phyloP scores from a whole-genome alignment of 2,113 vertebrate genomes.

The Camelus dromedarius region DNA sequence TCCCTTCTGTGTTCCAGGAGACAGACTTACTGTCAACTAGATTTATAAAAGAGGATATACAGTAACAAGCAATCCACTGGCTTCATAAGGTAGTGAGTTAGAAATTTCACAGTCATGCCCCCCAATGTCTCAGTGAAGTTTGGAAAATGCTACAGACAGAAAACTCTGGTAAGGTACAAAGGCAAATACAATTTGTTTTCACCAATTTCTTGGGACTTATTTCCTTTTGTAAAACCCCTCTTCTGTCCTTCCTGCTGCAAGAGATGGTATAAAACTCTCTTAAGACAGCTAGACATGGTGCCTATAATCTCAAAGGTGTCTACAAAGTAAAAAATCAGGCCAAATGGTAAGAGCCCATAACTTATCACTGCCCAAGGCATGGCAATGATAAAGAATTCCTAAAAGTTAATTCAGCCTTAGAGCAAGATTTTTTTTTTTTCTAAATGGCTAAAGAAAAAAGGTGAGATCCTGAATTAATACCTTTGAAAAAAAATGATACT shows the following conservation, averaged over 20 bases:
- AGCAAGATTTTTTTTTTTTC: neutral
- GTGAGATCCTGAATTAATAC: neutral
- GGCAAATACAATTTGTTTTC: constrained; percentile 40
- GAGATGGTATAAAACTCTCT: constrained; percentile 29
- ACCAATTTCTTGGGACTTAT: constrained; percentile 1
- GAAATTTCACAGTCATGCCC: constrained; percentile 43
- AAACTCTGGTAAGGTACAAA: constrained; percentile 35
- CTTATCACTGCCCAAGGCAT: neutral
- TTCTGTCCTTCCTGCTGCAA: constrained; percentile 48
- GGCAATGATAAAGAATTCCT: neutral
- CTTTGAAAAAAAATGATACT: constrained; percentile 60
- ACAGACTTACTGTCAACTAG: constrained; percentile 13
- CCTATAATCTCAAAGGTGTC: neutral
- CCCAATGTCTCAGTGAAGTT: constrained; percentile 15
- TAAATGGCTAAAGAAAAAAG: constrained; percentile 16
- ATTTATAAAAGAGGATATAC: neutral
- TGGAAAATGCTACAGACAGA: constrained; percentile 24
- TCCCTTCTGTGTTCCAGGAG: neutral
- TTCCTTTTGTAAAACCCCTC: constrained; percentile 15
- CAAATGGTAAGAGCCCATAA: neutral
- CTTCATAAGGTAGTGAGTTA: constrained; percentile 38
- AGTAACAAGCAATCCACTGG: constrained; percentile 24
- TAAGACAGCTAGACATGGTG: neutral
- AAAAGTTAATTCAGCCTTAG: constrained; percentile 15
- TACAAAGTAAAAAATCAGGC: neutral